A percentile compares a stretch with the other conserved stretches of the same genome.
phyloP scores from a whole-genome alignment of 2,113 vertebrate genomes.

The Notarius lentiginosus region DNA sequence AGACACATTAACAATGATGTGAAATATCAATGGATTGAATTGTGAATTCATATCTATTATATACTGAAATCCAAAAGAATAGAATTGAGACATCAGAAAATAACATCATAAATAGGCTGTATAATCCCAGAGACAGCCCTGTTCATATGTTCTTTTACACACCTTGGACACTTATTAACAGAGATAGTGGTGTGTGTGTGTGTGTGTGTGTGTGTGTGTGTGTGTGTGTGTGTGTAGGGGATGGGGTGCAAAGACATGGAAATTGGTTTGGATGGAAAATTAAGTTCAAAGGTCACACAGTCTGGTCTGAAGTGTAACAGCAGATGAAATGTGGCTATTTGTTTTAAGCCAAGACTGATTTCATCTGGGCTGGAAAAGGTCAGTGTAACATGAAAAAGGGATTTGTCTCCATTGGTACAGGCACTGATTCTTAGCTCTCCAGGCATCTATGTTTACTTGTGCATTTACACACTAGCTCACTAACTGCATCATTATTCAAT shows the following conservation, averaged over 20 bases:
- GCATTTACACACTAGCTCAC: constrained; percentile 53
- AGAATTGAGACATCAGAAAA: background rate
- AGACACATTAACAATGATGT: background rate
- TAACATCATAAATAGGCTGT: no score
- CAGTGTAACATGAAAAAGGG: constrained; percentile 82
- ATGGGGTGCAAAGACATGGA: constrained; percentile 78
- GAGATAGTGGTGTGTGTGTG: background rate
- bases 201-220: background rate
- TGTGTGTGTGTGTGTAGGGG: constrained; percentile 62
- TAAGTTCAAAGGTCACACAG: constrained; percentile 82
- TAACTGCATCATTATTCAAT: constrained; percentile 57
- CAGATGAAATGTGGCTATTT: constrained; percentile 90
- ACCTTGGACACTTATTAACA: no score
- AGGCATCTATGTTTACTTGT: constrained; percentile 52
- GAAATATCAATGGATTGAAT: background rate
- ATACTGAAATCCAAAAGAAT: background rate
- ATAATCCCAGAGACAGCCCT: no score
- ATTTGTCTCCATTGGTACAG: constrained; percentile 65
- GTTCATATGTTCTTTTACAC: no score
- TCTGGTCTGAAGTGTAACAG: constrained; percentile 79
- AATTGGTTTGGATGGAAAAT: constrained; percentile 86
- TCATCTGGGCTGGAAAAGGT: constrained; percentile 87
- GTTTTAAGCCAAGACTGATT: constrained; percentile 87
- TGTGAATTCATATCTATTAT: background rate
- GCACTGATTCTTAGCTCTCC: constrained; percentile 45